Evolutionary conservation across 2,888 invertebrate species (phyloP).

Genomic region (Noctua janthe): DNA sequence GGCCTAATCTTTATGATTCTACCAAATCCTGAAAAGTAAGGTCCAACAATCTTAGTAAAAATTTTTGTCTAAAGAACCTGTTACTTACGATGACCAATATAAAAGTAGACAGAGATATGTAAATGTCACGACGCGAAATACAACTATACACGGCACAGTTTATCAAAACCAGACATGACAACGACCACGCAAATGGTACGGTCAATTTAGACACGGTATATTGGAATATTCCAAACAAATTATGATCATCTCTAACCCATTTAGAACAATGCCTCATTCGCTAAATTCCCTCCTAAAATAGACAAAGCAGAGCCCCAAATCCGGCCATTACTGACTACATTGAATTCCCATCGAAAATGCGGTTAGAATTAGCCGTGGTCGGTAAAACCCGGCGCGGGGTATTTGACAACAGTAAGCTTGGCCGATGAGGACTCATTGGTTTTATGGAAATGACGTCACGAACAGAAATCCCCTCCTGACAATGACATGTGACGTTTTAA

Average conservation of each 20-base stretch:
- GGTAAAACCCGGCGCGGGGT: conserved; percentile 37
- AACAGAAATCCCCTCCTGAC: conserved; percentile 54
- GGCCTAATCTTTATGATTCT: neutral
- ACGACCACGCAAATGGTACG: neutral
- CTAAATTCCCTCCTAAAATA: conserved; percentile 45
- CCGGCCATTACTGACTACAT: conserved; percentile 51
- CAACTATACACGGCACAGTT: neutral
- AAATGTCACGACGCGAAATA: neutral
- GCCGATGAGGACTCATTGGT: conserved; percentile 47
- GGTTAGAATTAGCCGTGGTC: conserved; percentile 56
- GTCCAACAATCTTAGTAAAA: neutral
- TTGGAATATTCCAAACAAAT: conserved; percentile 30
- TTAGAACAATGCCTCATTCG: conserved; percentile 39
- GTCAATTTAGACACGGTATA: neutral
- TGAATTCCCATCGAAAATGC: conserved; percentile 60
- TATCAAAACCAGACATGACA: conserved; percentile 2
- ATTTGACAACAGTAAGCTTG: conserved; percentile 56
- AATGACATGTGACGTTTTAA: conserved; percentile 58
- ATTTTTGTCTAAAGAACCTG: neutral
- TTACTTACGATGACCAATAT: neutral
- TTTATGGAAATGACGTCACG: conserved; percentile 50
- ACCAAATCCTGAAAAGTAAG: neutral
- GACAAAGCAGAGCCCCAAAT: conserved; percentile 58
- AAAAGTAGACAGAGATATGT: neutral
- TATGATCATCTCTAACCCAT: conserved; percentile 39